Evolutionary conservation across 2,888 invertebrate genomes (phyloP), one percentile per base, ranked within the genome.

Genomic region (Philonicus albiceps): DNA sequence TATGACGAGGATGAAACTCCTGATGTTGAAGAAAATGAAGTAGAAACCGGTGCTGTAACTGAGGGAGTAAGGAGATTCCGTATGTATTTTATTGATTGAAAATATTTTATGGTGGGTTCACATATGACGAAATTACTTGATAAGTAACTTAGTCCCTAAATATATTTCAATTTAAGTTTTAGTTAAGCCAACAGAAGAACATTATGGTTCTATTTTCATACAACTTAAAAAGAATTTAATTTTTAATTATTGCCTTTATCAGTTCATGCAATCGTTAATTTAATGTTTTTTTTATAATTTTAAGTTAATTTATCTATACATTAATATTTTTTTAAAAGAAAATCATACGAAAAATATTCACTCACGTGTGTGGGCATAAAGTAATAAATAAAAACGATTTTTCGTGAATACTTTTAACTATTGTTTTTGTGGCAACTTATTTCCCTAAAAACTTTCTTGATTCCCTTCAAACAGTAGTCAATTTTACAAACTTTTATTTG

Each of bases 1-100:
- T 87, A 91, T 1, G 89, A 90, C 11, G 91, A 91, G 11, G 91
- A 91, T 0, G 90, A 90, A 80, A 91, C 91, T 3, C 91, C 91
- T 85, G 91, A 91, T 87, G 90, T 91, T 64, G 90, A 89, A 27
- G 90, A 89, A 0, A 89, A 90, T 13, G 90, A 90, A 11, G 90
- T 89, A 11, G 89, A 89, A 75, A 83, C 87, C 34, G 88, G 49
- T 13, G 40, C 11, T 13, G 78, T 85, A 40, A 31, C 91, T 90
- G 85, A 85, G n/a, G 86, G 13, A 87, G 78, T 86, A 83, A 90
- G 91, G 87, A 91, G 91, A 90, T 90, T 92, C 88, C 92, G 92
- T 92, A 91, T 92, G 92, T 91, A 86, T 87, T 87, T 34, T 13
- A 87, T 19, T 40, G 13, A 6, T 84, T 53, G 75, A 73, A 49